phyloP scores from a whole-genome alignment of 1,140 invertebrate genomes.

The Pseudomyrmex pallidus region DNA sequence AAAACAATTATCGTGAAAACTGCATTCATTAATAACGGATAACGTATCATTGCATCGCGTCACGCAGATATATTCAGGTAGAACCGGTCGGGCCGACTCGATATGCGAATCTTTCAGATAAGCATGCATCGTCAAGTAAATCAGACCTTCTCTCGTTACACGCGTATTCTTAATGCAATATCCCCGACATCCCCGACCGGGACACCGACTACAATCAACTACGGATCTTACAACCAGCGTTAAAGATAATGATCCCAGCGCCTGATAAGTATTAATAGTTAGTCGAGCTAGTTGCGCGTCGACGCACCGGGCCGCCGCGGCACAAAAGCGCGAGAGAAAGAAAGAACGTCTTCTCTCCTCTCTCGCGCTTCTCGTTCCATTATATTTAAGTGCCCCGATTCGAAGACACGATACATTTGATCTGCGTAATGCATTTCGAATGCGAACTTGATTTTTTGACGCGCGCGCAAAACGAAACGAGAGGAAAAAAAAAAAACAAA shows the following conservation, averaged over 20 bases:
- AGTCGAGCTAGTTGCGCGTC: conserved; percentile 47
- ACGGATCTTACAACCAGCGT: conserved; percentile 52
- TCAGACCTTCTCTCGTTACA: conserved; percentile 64
- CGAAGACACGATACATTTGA: conserved; percentile 45
- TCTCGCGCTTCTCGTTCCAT: conserved; percentile 51
- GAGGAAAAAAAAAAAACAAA: background rate
- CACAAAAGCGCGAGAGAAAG: conserved; percentile 23
- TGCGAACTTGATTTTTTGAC: conserved; percentile 44
- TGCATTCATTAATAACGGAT: conserved; percentile 73
- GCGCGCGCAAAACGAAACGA: conserved; percentile 29
- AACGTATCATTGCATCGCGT: conserved; percentile 69
- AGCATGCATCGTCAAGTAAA: conserved; percentile 67
- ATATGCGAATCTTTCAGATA: conserved; percentile 72
- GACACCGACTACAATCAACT: conserved; percentile 69
- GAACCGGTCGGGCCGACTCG: conserved; percentile 68
- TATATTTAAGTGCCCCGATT: conserved; percentile 56
- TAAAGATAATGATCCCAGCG: conserved; percentile 62
- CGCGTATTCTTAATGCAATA: conserved; percentile 66
- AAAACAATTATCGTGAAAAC: conserved; percentile 70
- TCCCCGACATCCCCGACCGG: conserved; percentile 7
- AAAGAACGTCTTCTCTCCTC: background rate
- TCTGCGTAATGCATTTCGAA: conserved; percentile 48
- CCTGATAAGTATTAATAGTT: conserved; percentile 56
- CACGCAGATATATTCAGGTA: conserved; percentile 62
- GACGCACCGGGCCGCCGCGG: conserved; percentile 11